Evolutionary conservation across 2,888 invertebrate genomes (phyloP).

Genomic region (Archips xylosteana): DNA sequence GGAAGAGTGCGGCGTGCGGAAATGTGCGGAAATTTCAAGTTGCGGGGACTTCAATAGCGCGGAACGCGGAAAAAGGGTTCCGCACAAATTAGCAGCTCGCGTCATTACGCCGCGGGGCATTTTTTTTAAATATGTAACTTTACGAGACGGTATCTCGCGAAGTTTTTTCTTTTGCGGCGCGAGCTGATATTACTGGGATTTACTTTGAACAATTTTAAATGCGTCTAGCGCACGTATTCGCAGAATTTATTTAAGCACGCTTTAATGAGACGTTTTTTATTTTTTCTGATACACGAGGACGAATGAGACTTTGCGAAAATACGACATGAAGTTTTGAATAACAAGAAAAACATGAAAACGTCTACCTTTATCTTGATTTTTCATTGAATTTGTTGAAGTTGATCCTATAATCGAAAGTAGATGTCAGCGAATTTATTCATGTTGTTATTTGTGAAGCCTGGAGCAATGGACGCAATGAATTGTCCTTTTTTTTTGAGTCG

Average conservation of each 20-base stretch:
- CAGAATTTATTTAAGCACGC: not conserved
- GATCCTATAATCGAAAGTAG: no score
- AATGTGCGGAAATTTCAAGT: conserved; percentile 36
- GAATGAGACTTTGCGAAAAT: not conserved
- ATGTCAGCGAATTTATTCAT: no score
- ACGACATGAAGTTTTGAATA: not conserved
- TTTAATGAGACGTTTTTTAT: conserved; percentile 4
- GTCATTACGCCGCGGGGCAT: conserved; percentile 26
- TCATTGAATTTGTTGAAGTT: no score
- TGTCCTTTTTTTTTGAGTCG: no score
- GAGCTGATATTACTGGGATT: conserved; percentile 22
- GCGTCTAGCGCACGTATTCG: not conserved
- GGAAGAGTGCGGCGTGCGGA: conserved; percentile 39
- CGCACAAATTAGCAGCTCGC: conserved; percentile 41
- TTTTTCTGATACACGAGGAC: not conserved
- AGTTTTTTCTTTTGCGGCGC: conserved; percentile 28
- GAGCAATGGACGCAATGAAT: no score
- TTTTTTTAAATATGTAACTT: conserved; percentile 35
- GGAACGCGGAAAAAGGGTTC: conserved; percentile 36
- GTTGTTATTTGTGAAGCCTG: no score
- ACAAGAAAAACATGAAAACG: not conserved
- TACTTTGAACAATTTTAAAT: conserved; percentile 11
- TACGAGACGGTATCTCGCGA: conserved; percentile 13
- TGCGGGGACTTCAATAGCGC: conserved; percentile 40
- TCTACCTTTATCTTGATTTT: no score